Conservation (phyloP, 2,113 vertebrate genomes). For the Leptocoma aspasia region DNA sequence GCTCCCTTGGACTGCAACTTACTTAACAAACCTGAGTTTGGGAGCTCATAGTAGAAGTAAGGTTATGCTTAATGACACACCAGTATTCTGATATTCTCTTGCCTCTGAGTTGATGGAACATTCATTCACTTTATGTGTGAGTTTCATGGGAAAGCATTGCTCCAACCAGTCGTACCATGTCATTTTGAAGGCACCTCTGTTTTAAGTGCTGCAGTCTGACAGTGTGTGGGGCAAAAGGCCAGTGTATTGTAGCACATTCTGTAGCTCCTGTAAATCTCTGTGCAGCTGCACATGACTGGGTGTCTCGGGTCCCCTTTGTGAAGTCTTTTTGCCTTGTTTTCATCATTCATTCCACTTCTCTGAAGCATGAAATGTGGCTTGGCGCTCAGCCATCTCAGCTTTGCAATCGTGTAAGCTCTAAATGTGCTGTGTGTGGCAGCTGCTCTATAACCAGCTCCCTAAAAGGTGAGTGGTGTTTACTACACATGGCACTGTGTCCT, state of each 20-base stretch:
- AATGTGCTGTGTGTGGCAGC: slow-evolving; percentile 59
- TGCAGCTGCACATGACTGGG: slow-evolving; percentile 55
- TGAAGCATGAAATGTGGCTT: slow-evolving; percentile 64
- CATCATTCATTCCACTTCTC: slow-evolving; percentile 59
- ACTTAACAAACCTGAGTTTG: not conserved
- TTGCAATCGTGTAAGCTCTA: slow-evolving; percentile 48
- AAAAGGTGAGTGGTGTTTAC: not conserved
- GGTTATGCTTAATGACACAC: not conserved
- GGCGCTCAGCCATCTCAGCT: slow-evolving; percentile 51
- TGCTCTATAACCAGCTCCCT: not conserved
- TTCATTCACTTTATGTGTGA: not conserved
- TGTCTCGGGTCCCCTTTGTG: slow-evolving; percentile 53
- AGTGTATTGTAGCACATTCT: slow-evolving; percentile 58
- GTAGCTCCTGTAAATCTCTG: slow-evolving; percentile 49
- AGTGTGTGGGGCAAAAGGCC: slow-evolving; percentile 44
- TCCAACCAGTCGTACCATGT: not conserved
- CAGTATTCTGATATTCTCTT: not conserved
- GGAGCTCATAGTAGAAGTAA: not conserved
- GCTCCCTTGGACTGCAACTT: not conserved
- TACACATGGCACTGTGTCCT: not conserved
- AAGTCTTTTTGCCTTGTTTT: slow-evolving; percentile 53
- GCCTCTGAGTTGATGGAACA: not conserved
- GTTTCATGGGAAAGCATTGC: not conserved
- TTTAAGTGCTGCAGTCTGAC: not conserved
- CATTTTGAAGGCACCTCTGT: slow-evolving; percentile 12